Percentiles rank a stretch among this genome's conserved stretches.
Evolutionary conservation across 2,888 invertebrate genomes (phyloP).

Genomic region (Tiliacea aurago): DNA sequence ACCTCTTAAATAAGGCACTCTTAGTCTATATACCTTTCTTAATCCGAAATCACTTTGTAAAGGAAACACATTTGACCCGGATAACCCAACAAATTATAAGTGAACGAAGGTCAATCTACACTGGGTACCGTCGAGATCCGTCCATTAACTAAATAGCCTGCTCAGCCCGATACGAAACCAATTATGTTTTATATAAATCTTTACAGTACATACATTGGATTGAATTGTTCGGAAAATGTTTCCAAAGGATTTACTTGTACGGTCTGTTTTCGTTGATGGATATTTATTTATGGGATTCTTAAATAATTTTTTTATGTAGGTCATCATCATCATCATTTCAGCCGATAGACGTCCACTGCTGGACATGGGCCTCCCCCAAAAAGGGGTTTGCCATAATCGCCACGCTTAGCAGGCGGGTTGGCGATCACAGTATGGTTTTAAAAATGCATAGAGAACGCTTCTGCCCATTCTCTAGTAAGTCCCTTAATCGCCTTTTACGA

Average conservation of each 20-base stretch:
- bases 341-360: too few species aligned
- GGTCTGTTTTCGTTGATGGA: conserved; percentile 12
- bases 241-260: conserved; percentile 11
- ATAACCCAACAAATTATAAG: conserved; percentile 65
- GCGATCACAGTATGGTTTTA: too few species aligned
- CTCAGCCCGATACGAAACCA: conserved; percentile 77
- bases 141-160: conserved; percentile 81
- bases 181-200: conserved; percentile 81
- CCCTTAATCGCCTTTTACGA: too few species aligned
- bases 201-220: conserved; percentile 44
- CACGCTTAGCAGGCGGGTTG: too few species aligned
- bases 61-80: conserved; percentile 61
- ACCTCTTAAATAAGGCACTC: conserved; percentile 48
- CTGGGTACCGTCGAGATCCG: conserved; percentile 72
- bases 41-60: conserved; percentile 62
- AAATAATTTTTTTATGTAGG: neutral
- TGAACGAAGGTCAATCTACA: conserved; percentile 44
- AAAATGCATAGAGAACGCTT: too few species aligned
- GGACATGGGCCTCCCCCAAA: too few species aligned
- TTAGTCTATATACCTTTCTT: conserved; percentile 40
- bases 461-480: too few species aligned
- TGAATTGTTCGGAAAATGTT: conserved; percentile 45
- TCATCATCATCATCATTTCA: too few species aligned
- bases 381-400: too few species aligned
- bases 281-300: conserved; percentile 30